phyloP scores from a whole-genome alignment of 1,140 invertebrate species.

The Ruditapes philippinarum region DNA sequence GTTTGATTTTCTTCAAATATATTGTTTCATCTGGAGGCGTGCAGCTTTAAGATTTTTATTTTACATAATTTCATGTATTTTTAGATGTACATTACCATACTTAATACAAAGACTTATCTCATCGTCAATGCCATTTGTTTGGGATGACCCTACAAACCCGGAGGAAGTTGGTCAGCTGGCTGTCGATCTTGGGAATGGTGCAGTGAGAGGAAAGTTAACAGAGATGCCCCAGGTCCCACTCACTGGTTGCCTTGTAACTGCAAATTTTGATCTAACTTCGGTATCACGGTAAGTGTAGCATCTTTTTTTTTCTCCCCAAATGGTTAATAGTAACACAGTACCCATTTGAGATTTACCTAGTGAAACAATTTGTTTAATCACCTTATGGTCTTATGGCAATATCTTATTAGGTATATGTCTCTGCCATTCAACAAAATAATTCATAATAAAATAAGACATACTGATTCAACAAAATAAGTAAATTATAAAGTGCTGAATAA shows the following conservation, averaged over 20 bases:
- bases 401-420: neutral
- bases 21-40: no score
- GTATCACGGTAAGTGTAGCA: neutral
- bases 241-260: neutral
- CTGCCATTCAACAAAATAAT: neutral
- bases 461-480: no score
- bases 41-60: no score
- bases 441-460: neutral
- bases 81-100: neutral
- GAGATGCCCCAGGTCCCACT: neutral
- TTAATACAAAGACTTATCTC: neutral
- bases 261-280: neutral
- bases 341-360: no score
- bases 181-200: neutral
- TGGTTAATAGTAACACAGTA: no score
- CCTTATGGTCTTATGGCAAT: neutral
- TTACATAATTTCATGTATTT: no score
- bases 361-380: neutral
- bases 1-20: no score
- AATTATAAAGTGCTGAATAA: no score
- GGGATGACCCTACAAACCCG: neutral
- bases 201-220: neutral
- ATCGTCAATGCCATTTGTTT: neutral
- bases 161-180: neutral
- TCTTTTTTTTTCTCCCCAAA: neutral